Evolutionary conservation across 2,797 vertebrate species (phyloP).

Genomic region (Cirrhinus mrigala): DNA sequence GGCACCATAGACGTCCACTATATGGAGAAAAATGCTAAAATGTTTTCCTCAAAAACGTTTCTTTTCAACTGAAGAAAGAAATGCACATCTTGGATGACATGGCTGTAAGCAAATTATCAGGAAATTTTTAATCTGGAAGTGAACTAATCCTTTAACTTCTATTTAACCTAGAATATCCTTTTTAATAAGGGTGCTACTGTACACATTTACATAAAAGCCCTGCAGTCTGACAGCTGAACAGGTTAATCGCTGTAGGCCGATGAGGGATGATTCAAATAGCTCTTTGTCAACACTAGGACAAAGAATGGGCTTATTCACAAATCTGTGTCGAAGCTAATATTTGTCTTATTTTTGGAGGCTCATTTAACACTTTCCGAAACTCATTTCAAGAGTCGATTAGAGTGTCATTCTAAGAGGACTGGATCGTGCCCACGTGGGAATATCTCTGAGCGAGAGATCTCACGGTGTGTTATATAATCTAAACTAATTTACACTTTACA

Average conservation of each 20-base stretch:
- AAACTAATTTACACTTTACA: slow-evolving; percentile 45
- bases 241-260: not conserved
- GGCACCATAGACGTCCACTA: too few relatives aligned
- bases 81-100: too few relatives aligned
- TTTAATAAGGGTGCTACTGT: not conserved
- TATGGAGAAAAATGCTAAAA: too few relatives aligned
- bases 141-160: not conserved
- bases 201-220: slow-evolving; percentile 13
- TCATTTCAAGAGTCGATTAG: slow-evolving; percentile 31
- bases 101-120: too few relatives aligned
- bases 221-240: slow-evolving; percentile 4
- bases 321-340: slow-evolving; percentile 2
- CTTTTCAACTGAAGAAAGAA: too few relatives aligned
- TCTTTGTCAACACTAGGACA: not conserved
- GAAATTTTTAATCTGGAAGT: too few relatives aligned
- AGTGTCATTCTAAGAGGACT: slow-evolving; percentile 22
- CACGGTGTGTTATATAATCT: slow-evolving; percentile 18
- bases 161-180: not conserved
- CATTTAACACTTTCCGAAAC: slow-evolving; percentile 42
- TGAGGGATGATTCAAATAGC: slow-evolving; percentile 11
- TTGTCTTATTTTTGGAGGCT: slow-evolving; percentile 25
- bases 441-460: slow-evolving; percentile 16
- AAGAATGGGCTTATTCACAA: not conserved
- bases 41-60: too few relatives aligned
- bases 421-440: slow-evolving; percentile 10